phyloP scores from a whole-genome alignment of 2,113 vertebrate species.

The Elachura formosa region DNA sequence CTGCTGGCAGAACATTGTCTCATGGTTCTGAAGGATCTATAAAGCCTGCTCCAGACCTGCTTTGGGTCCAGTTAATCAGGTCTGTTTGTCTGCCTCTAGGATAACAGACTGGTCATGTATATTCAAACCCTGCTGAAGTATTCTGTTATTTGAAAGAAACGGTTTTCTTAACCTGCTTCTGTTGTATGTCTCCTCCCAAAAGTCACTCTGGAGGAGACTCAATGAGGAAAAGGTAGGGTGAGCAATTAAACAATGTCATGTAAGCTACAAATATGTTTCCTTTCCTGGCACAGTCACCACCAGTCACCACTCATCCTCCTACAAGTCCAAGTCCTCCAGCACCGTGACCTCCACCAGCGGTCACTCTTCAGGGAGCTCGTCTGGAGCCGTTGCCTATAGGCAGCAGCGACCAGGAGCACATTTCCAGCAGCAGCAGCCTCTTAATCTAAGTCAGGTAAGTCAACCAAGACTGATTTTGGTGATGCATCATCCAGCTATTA shows the following conservation, averaged over 20 bases:
- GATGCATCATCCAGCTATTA: background rate
- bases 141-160: slow-evolving; percentile 28
- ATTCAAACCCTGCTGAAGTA: background rate
- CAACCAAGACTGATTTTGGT: background rate
- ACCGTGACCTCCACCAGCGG: slow-evolving; percentile 84
- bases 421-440: slow-evolving; percentile 95
- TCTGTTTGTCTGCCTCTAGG: background rate
- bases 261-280: slow-evolving; percentile 42
- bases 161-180: slow-evolving; percentile 13
- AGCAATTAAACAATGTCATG: slow-evolving; percentile 33
- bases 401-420: slow-evolving; percentile 90
- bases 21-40: background rate
- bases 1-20: slow-evolving; percentile 10
- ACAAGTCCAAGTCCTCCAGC: slow-evolving; percentile 93
- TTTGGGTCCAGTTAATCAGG: background rate
- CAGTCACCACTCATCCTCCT: slow-evolving; percentile 88
- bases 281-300: slow-evolving; percentile 72
- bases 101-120: background rate
- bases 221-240: slow-evolving; percentile 48
- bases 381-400: slow-evolving; percentile 83
- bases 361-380: slow-evolving; percentile 82
- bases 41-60: background rate
- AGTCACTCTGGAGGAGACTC: slow-evolving; percentile 35
- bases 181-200: slow-evolving; percentile 46
- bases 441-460: slow-evolving; percentile 97